Evolutionary conservation across 2,888 invertebrate genomes (phyloP).

Genomic region (Cactoblastis cactorum): DNA sequence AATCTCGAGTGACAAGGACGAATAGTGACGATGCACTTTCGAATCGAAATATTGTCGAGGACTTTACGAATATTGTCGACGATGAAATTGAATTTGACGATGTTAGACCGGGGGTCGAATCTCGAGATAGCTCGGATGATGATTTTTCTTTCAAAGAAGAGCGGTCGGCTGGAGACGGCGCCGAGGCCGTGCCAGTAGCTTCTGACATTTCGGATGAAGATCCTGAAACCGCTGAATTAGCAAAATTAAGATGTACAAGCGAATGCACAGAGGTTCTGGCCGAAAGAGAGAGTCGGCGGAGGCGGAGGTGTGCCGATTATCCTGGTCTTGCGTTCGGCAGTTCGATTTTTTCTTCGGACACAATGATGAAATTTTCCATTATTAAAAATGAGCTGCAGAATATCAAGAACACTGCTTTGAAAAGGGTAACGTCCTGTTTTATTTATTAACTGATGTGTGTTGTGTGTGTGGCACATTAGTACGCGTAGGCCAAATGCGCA

Average conservation of each 20-base stretch:
- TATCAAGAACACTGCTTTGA: slow-evolving; percentile 96
- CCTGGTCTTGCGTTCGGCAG: slow-evolving; percentile 94
- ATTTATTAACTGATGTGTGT: slow-evolving; percentile 58
- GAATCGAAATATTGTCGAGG: slow-evolving; percentile 62
- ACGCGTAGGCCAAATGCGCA: slow-evolving; percentile 70
- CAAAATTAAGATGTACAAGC: slow-evolving; percentile 92
- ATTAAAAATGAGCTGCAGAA: slow-evolving; percentile 98
- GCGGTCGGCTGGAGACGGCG: slow-evolving; percentile 69
- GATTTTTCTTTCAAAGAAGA: slow-evolving; percentile 68
- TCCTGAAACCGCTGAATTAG: slow-evolving; percentile 88
- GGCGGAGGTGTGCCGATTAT: slow-evolving; percentile 92
- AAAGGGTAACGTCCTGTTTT: slow-evolving; percentile 89
- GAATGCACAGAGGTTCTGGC: slow-evolving; percentile 93
- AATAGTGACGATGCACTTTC: slow-evolving; percentile 79
- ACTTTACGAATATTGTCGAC: slow-evolving; percentile 57
- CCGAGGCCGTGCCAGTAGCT: slow-evolving; percentile 51
- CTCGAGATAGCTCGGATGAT: slow-evolving; percentile 62
- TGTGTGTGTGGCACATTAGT: slow-evolving; percentile 41
- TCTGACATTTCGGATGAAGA: slow-evolving; percentile 81
- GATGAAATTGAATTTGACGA: slow-evolving; percentile 61
- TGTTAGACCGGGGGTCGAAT: slow-evolving; percentile 48
- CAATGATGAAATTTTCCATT: slow-evolving; percentile 98
- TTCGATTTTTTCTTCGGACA: slow-evolving; percentile 96
- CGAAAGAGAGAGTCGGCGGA: slow-evolving; percentile 87
- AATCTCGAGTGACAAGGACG: slow-evolving; percentile 78